Evolutionary conservation across 2,888 invertebrate species (phyloP).

Genomic region (Cataglyphis albicans): DNA sequence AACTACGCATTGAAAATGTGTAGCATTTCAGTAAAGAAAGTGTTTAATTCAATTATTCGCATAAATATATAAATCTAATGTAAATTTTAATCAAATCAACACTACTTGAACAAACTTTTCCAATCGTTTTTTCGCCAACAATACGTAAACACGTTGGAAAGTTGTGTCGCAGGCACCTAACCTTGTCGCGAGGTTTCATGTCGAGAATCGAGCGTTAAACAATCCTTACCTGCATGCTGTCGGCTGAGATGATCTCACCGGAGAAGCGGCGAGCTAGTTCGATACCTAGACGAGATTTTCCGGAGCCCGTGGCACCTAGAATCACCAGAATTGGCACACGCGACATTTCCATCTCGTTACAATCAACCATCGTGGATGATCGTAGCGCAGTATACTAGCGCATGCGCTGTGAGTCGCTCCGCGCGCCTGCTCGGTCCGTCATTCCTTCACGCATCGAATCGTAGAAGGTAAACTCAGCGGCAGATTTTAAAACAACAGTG

Average conservation of each 20-base stretch:
- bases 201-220: not conserved
- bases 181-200: not conserved
- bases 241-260: constrained; percentile 98
- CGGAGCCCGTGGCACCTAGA: constrained; percentile 98
- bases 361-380: constrained; percentile 44
- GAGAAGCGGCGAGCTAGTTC: constrained; percentile 94
- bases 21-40: not conserved
- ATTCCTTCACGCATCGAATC: constrained; percentile 12
- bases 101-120: not conserved
- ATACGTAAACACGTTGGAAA: constrained; percentile 17
- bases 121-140: not conserved
- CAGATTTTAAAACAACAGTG: constrained; percentile 54
- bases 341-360: constrained; percentile 83
- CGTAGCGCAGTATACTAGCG: constrained; percentile 56
- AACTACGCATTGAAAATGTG: not conserved
- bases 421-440: constrained; percentile 20
- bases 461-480: constrained; percentile 52
- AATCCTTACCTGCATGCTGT: constrained; percentile 97
- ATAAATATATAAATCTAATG: not conserved
- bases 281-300: constrained; percentile 98
- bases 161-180: constrained; percentile 9
- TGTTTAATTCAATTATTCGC: not conserved
- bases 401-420: constrained; percentile 60
- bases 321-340: constrained; percentile 94
- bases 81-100: not conserved